Evolutionary conservation across 2,113 vertebrate species (phyloP).

Genomic region (Neotragus moschatus): DNA sequence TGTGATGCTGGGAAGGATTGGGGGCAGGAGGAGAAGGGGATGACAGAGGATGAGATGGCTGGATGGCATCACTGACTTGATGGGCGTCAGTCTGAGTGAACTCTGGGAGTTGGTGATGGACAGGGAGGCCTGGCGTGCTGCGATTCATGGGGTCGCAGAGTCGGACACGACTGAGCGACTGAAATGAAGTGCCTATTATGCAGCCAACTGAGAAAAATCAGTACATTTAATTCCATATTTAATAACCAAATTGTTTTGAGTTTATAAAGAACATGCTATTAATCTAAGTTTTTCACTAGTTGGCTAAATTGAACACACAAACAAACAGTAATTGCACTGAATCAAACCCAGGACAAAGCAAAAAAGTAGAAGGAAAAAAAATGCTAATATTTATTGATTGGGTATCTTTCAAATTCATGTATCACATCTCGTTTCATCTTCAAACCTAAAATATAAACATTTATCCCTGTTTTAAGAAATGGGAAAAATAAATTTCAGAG

Average conservation of each 20-base stretch:
- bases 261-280: background rate
- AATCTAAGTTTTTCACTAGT: background rate
- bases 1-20: no score
- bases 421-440: background rate
- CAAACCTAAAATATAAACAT: background rate
- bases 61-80: no score
- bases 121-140: no score
- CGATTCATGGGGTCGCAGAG: no score
- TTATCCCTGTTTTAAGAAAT: background rate
- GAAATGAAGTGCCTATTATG: background rate
- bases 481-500: constrained; percentile 6
- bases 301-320: background rate
- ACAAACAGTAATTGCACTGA: background rate
- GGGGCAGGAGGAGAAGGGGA: no score
- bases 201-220: constrained; percentile 3
- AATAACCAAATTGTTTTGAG: background rate
- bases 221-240: background rate
- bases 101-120: no score
- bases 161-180: no score
- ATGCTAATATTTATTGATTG: background rate
- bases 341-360: background rate
- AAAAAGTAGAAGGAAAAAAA: background rate
- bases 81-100: no score
- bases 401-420: background rate
- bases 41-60: no score